Evolutionary conservation across 2,888 invertebrate species (phyloP).

Genomic region (Cerceris rybyensis): DNA sequence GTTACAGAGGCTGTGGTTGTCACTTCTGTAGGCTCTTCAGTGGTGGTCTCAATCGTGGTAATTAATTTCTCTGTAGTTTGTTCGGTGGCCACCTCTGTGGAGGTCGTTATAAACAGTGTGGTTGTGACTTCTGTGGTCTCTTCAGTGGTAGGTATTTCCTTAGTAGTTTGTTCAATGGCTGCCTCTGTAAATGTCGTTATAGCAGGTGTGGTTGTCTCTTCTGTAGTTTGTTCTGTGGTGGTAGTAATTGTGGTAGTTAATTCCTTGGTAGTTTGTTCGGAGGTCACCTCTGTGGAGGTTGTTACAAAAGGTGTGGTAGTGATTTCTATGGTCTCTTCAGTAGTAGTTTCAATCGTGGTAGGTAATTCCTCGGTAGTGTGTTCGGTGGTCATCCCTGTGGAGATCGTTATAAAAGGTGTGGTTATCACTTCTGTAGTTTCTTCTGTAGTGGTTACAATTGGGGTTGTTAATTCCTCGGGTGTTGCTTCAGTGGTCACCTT

Average conservation of each 20-base stretch:
- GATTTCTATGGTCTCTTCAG: no score
- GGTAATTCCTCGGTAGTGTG: not conserved
- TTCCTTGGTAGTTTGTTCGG: no score
- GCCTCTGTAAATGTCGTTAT: no score
- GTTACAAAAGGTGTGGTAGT: no score
- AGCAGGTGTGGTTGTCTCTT: no score
- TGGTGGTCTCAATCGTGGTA: not conserved
- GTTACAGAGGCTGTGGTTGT: no score
- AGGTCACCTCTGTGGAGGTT: no score
- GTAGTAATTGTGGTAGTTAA: no score
- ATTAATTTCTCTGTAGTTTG: not conserved
- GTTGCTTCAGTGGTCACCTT: not conserved
- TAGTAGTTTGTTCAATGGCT: no score
- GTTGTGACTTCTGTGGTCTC: not conserved
- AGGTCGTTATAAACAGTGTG: not conserved
- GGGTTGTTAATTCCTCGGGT: slow-evolving; percentile 42
- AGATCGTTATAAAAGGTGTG: slow-evolving; percentile 5
- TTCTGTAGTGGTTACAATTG: slow-evolving; percentile 17
- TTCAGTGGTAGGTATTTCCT: no score
- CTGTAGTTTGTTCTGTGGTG: not conserved
- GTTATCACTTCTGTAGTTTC: not conserved
- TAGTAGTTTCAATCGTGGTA: not conserved
- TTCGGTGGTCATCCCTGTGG: not conserved
- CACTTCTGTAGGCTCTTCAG: no score
- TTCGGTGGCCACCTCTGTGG: not conserved